phyloP scores from a whole-genome alignment of 2,113 vertebrate species.

The Myotis lucifugus region DNA sequence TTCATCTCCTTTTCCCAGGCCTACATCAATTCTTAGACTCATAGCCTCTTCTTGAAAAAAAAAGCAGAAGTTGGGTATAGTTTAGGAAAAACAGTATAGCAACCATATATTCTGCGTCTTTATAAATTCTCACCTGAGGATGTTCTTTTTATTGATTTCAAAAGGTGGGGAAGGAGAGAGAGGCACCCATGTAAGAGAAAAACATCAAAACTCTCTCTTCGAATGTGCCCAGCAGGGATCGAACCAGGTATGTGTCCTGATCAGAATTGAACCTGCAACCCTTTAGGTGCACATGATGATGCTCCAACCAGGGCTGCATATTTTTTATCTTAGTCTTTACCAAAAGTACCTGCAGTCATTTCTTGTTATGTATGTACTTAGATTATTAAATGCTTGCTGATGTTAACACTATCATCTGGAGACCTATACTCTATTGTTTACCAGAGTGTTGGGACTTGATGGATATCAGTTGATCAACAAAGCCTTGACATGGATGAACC shows the following conservation, averaged over 20 bases:
- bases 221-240: neutral
- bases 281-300: too few relatives aligned
- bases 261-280: neutral
- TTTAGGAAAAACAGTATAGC: neutral
- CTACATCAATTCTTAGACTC: neutral
- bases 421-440: neutral
- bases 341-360: neutral
- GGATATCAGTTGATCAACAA: neutral
- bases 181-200: neutral
- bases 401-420: neutral
- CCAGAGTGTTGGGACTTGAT: neutral
- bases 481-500: neutral
- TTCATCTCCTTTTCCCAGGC: neutral
- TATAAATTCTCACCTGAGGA: neutral
- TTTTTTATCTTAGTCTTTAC: neutral
- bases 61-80: neutral
- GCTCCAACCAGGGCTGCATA: neutral
- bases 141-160: neutral
- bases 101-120: neutral
- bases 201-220: neutral
- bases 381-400: neutral
- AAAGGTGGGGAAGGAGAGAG: neutral
- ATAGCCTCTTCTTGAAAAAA: neutral
- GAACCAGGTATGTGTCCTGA: neutral
- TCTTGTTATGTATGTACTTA: neutral